phyloP scores from a whole-genome alignment of 2,888 invertebrate species.

The Lycophotia porphyrea region DNA sequence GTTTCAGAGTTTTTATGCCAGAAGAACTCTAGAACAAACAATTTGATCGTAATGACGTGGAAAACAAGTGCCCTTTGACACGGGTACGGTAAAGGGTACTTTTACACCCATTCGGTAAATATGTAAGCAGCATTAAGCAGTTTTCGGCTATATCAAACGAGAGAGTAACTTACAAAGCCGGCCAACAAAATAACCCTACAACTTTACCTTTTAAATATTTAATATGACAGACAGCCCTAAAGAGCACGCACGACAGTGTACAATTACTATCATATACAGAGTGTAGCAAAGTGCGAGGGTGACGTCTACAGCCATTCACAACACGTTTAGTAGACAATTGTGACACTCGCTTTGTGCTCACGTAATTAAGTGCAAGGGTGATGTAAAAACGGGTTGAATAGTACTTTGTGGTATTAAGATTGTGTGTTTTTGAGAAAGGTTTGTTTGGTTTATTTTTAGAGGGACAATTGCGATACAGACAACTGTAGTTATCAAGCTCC shows the following conservation, averaged over 20 bases:
- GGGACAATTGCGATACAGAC: background rate
- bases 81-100: too few species aligned
- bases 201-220: slow-evolving; percentile 33
- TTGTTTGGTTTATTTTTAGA: background rate
- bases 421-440: background rate
- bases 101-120: background rate
- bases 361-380: slow-evolving; percentile 43
- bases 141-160: background rate
- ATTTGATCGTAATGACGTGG: too few species aligned
- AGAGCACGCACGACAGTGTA: slow-evolving; percentile 24
- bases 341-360: slow-evolving; percentile 50
- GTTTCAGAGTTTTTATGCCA: too few species aligned
- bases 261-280: slow-evolving; percentile 37
- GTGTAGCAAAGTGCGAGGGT: slow-evolving; percentile 30
- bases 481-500: background rate
- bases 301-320: slow-evolving; percentile 37
- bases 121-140: background rate
- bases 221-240: slow-evolving; percentile 41
- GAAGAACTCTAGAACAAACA: too few species aligned
- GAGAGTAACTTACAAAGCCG: background rate
- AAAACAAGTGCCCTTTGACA: too few species aligned
- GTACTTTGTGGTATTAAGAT: slow-evolving; percentile 14
- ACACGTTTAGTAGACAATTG: slow-evolving; percentile 43
- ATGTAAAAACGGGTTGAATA: slow-evolving; percentile 23
- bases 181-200: slow-evolving; percentile 8